Base-by-base conservation (phyloP, 37 sponge, comb jelly and placozoan species). In the Geodia barretti region DNA sequence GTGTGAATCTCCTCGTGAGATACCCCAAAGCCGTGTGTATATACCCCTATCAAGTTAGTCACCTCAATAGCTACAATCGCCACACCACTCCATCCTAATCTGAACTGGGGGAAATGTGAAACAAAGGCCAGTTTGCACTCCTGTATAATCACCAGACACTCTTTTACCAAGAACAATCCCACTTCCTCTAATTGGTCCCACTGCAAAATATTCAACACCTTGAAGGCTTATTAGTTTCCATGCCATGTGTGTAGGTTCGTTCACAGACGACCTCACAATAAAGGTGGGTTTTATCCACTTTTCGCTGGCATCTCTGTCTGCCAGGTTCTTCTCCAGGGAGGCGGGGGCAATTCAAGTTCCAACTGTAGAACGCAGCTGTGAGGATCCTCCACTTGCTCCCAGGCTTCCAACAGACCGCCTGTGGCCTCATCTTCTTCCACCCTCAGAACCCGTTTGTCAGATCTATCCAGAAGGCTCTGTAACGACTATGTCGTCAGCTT, bases 381-480 rank as follows among this genome's bases (percentile, higher is more conserved):
- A 43, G n/a, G 11, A 34, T 36, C 1, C 63, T 35, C 31, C 7
- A n/a, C 21, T 5, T 35, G 17, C 3, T 32, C 19, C 65, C n/a
- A n/a, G 64, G 9, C 30, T 23, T 4, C 25, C 59, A 74, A 74
- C 23, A 75, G 94, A 36, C 62, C 82, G 17, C 82, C 94, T 28
- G 90, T 91, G 17, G 97, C 95, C 26, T 97, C 82, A n/a, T n/a
- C 90, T 94, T 93, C 60, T 97, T 94, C 82, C 97, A 97, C 60
- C 97, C 97, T 28, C 79, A 60, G 41, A 92, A 97, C 35, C 97
- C 97, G 11, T 97, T 97, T 79, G 71, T 89, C 62, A 86, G 94
- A 34, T 97, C 97, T 62, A 93, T 97, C 19, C 94, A 97, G 72
- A 85, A 92, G 62, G 77, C 76, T 28, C 47, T 39, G 23, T 28